phyloP scores from a whole-genome alignment of 2,113 vertebrate species.

The Misgurnus mizolepis region DNA sequence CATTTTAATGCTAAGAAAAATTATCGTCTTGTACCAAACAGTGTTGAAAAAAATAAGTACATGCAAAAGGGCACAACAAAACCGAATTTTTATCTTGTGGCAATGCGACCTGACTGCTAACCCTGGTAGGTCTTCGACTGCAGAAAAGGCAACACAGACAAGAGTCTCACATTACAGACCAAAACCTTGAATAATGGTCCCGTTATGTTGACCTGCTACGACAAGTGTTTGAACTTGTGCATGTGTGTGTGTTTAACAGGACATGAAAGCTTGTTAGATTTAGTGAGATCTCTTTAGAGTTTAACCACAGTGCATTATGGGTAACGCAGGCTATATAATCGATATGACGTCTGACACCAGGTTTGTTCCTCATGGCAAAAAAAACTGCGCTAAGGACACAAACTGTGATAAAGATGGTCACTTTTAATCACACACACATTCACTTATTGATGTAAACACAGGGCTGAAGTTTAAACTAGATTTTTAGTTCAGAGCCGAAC shows the following conservation, averaged over 20 bases:
- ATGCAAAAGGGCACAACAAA: conserved; percentile 6
- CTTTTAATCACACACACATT: conserved; percentile 7
- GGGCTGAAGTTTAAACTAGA: conserved; percentile 1
- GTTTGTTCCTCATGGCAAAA: conserved; percentile 2
- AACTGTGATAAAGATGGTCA: neutral
- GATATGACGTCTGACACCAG: neutral
- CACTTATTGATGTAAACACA: neutral
- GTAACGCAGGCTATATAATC: neutral
- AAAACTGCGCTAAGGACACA: neutral
- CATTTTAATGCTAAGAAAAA: neutral
- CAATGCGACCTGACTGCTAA: too few relatives aligned
- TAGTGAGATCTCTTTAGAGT: neutral
- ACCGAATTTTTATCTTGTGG: neutral
- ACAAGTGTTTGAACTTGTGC: neutral
- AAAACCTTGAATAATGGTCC: neutral
- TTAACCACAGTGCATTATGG: neutral
- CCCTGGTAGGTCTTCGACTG: too few relatives aligned
- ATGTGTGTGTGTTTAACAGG: neutral
- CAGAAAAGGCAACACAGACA: neutral
- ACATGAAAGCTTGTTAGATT: neutral
- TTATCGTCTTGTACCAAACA: neutral
- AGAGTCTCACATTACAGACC: neutral
- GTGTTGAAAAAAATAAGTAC: neutral
- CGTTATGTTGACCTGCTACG: neutral
- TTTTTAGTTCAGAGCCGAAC: neutral